Percentiles rank a stretch among this genome's conserved stretches.
Conservation (phyloP, 2,888 invertebrate species). For the Trilocha varians region DNA sequence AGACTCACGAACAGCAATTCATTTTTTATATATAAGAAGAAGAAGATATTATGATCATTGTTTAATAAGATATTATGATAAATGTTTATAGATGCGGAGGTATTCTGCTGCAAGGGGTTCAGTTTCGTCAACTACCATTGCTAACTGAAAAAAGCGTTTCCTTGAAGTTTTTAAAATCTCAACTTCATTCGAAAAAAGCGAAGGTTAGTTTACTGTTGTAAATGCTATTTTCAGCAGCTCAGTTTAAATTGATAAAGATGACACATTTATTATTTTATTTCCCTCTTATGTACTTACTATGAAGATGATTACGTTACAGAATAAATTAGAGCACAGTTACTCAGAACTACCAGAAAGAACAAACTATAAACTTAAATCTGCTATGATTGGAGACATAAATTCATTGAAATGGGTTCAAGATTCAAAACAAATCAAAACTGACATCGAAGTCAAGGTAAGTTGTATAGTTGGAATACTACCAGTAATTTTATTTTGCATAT, state of each 20-base stretch:
- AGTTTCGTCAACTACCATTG: constrained; percentile 5
- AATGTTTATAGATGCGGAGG: constrained; percentile 19
- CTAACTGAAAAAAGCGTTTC: background rate
- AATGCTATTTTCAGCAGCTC: background rate
- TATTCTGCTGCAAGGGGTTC: constrained; percentile 9
- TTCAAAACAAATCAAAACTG: constrained; percentile 3
- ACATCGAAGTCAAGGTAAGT: constrained; percentile 18
- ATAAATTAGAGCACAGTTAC: background rate
- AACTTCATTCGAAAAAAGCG: no score
- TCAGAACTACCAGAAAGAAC: no score
- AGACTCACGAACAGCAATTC: no score
- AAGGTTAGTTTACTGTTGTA: no score
- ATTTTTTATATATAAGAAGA: no score
- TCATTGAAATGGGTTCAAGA: constrained; percentile 20
- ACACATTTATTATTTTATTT: no score
- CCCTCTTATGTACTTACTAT: no score
- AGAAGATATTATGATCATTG: no score
- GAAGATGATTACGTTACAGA: background rate
- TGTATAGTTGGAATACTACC: no score
- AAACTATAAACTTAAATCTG: constrained; percentile 6
- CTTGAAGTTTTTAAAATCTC: background rate
- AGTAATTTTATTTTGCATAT: background rate
- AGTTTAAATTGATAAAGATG: no score
- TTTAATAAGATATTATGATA: constrained; percentile 1
- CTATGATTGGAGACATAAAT: constrained; percentile 14